Base-by-base conservation (phyloP, 1,140 invertebrate genomes). In the Rhyzopertha dominica region DNA sequence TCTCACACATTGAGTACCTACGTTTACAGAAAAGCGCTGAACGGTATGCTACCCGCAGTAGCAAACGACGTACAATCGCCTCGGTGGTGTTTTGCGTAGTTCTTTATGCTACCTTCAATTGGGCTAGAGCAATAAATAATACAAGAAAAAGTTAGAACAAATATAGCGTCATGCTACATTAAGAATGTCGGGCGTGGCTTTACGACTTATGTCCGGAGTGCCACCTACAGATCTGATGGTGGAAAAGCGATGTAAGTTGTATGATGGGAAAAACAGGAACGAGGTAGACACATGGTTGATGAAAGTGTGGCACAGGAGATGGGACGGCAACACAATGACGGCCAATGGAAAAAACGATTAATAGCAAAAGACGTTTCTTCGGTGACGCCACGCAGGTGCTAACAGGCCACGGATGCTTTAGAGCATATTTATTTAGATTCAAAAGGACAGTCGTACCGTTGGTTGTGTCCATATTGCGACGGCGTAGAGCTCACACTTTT, bases 101-200 rank as follows among this genome's bases (percentile, higher is more conserved):
- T 17, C 40, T 57, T 1, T 57, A 59, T 23, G 56, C 48, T 4
- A 43, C 48, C 13, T 41, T 56, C 19, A 24, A 58, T 9, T 61
- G 53, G 55, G 29, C 42, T 0, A 25, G 46, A 4, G 37, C 51
- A 1, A 20, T 56, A 1, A 24, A 51, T 8, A 29, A 14, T 51
- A 58, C 30, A 29, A 42, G n/a, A 49, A 52, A 8, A 12, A 35
- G 12, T 29, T 56, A 25, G 36, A 43, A 0, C 17, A 26, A 13
- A 42, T 55, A 0, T 53, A 62, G 32, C 24, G 58, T 19, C 40
- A 14, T 14, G 31, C 39, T 5, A n/a, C n/a, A n/a, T 13, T 30
- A 3, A 31, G 44, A 13, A 36, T 46, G 0, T 62, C 64, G 7
- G 42, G 30, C 2, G 52, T 43, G 5, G 55, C 55, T 0, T 3